Conservation (phyloP, 2,888 invertebrate species). For the Amphimallon solstitiale region DNA sequence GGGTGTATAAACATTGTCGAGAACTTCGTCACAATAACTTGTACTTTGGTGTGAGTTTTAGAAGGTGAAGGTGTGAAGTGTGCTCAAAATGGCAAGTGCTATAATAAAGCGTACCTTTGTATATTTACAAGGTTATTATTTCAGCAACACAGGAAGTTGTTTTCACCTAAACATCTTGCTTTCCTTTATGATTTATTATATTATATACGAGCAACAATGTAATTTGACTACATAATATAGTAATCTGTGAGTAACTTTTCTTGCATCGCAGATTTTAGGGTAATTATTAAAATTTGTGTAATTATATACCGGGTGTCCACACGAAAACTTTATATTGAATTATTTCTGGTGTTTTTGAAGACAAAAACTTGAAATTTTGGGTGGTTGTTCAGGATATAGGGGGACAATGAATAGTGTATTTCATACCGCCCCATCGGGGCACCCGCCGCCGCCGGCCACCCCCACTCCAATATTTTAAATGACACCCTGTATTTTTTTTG, state of each 20-base stretch:
- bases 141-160: constrained; percentile 29
- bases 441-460: no score
- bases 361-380: no score
- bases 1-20: constrained; percentile 21
- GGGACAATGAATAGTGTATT: no score
- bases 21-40: constrained; percentile 27
- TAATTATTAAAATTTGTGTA: neutral
- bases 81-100: constrained; percentile 37
- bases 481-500: no score
- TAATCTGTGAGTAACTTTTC: neutral
- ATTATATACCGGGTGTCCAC: no score
- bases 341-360: no score
- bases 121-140: constrained; percentile 32
- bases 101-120: constrained; percentile 33
- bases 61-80: constrained; percentile 27
- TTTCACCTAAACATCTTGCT: constrained; percentile 27
- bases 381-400: no score
- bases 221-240: neutral
- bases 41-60: constrained; percentile 24
- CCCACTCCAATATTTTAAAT: no score
- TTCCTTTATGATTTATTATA: constrained; percentile 9
- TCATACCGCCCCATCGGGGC: no score
- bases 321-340: no score
- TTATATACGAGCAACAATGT: constrained; percentile 1
- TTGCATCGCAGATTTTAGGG: neutral